Evolutionary conservation across 2,888 invertebrate genomes (phyloP).

Genomic region (Eupithecia tripunctaria): DNA sequence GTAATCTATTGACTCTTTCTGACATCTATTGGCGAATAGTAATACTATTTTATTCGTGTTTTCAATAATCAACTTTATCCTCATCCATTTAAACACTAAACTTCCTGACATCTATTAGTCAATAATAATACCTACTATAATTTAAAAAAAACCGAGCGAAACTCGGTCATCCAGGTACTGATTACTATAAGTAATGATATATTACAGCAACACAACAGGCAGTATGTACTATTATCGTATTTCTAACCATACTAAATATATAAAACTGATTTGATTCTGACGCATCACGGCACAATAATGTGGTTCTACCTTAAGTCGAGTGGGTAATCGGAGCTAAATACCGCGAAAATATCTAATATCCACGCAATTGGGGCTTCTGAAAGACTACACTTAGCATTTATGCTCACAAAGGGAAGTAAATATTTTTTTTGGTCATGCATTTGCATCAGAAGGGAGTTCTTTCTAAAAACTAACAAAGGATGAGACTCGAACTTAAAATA

Average conservation of each 20-base stretch:
- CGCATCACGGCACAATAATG: background rate
- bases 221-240: background rate
- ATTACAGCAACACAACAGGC: background rate
- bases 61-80: too few species aligned
- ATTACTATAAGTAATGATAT: too few species aligned
- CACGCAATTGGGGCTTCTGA: background rate
- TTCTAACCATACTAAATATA: background rate
- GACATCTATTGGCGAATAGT: too few species aligned
- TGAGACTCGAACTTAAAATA: background rate
- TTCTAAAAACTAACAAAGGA: background rate
- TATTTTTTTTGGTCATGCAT: background rate
- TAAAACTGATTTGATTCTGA: background rate
- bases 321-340: conserved; percentile 4
- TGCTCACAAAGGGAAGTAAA: background rate
- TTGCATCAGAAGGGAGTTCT: background rate
- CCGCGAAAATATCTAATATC: background rate
- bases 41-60: too few species aligned
- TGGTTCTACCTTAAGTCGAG: background rate
- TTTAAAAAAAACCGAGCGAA: too few species aligned
- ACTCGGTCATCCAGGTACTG: too few species aligned
- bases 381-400: background rate
- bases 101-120: too few species aligned
- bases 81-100: too few species aligned
- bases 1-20: too few species aligned
- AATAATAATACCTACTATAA: too few species aligned